Percentiles rank a stretch among this genome's conserved stretches.
phyloP scores from a whole-genome alignment of 2,113 vertebrate genomes.

The Dicentrarchus labrax region DNA sequence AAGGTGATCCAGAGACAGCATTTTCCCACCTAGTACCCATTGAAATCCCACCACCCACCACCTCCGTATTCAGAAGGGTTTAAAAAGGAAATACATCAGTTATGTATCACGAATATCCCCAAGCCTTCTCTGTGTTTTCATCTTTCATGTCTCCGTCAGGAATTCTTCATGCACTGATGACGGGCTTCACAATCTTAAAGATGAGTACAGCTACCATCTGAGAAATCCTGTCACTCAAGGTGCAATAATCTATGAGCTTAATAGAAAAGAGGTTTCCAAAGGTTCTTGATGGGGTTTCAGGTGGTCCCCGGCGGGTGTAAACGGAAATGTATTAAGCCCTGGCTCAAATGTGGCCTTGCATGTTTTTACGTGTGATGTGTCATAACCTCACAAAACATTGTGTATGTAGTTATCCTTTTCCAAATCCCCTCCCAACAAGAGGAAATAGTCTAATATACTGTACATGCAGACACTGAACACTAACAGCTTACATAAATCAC shows the following conservation, averaged over 20 bases:
- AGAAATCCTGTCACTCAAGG: constrained; percentile 25
- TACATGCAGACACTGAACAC: constrained; percentile 12
- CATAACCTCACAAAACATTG: background rate
- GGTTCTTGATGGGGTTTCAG: background rate
- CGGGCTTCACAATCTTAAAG: background rate
- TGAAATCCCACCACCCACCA: constrained; percentile 21
- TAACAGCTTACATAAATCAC: constrained; percentile 36
- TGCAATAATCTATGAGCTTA: constrained; percentile 14
- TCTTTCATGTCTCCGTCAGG: background rate
- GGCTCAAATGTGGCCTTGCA: background rate
- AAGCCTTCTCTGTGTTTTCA: background rate
- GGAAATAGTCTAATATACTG: background rate
- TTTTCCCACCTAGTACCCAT: constrained; percentile 22
- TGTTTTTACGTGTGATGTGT: background rate
- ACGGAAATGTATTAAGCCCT: background rate
- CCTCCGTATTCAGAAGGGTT: background rate
- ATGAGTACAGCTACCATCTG: background rate
- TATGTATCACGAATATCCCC: background rate
- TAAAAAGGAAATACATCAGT: constrained; percentile 21
- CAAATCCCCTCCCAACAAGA: background rate
- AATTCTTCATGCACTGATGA: constrained; percentile 2
- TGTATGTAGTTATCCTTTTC: background rate
- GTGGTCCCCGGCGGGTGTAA: background rate
- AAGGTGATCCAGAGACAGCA: constrained; percentile 16
- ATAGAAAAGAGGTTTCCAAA: background rate